Evolutionary conservation across 2,888 invertebrate species (phyloP), one percentile per base, ranked within the genome.

Genomic region (Lasioglossum lativentre): DNA sequence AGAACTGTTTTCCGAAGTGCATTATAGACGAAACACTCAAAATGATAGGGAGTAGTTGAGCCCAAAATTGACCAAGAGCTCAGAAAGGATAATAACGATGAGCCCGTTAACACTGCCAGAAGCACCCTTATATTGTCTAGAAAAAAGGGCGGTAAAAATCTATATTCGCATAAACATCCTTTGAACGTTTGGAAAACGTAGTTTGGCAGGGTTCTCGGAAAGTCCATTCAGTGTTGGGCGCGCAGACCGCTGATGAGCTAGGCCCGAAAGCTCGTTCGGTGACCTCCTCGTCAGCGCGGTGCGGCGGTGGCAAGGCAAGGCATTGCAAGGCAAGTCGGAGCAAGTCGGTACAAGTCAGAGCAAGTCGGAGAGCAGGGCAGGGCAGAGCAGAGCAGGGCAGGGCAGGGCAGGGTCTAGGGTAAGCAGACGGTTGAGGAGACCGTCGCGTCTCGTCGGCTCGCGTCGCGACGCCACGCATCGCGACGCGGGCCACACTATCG

Each of bases 401-500:
- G 10, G 52, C 52, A 52, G 19, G 66, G 34, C 66, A 66, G 66
- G 66, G 66, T 66, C 66, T 66, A 66, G 66, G 66, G 66, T 34
- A 66, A 66, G 34, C 23, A 34, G 34, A 66, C 34, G 66, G 27
- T 16, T 19, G 66, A 34, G 66, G 34, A 66, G 34, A 30, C 66
- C 66, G 66, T 66, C 66, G 59, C 16, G 27, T 59, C 27, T 27
- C 59, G 59, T 27, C 27, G 59, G 5, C 12, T n/a, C 59, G 27
- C 27, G 14, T 14, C 59, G 56, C 59, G 27, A 34, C 66, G 66
- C 34, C 30, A 66, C 63, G 63, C 27, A 14, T 0, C 59, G 59
- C 63, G 27, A 34, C 66, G 19, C 66, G 66, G 19, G 23, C 34
- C 66, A 23, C 23, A 34, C 66, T 90, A 89, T 89, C 88, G 88